Evolutionary conservation across 2,113 vertebrate species (phyloP), one percentile per base, ranked within the genome.

Genomic region (Brachyhypopomus gauderio): DNA sequence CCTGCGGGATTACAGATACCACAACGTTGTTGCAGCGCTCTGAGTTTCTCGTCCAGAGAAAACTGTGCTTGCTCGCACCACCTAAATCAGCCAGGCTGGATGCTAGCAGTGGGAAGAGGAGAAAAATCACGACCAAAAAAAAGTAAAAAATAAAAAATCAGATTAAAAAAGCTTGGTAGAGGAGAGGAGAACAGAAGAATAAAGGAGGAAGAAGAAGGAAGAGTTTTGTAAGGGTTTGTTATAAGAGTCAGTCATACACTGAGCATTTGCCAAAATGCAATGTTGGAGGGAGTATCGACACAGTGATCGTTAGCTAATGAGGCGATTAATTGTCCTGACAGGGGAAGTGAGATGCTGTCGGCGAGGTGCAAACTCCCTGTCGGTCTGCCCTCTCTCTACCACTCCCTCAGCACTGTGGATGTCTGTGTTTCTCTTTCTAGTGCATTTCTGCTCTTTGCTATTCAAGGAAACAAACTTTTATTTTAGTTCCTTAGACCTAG

Each of bases 1-100:
- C 91, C 92, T 93, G 92, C 91, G 92, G 92, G 90, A 93, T 93
- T 92, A 91, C 87, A 92, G 92, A 94, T 94, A 93, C 92, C 91
- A 90, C 90, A 52, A 91, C 91, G 92, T 91, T 91, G 89, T 90
- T 82, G 25, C 84, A 87, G 87, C 87, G 89, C 87, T 86, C 86
- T 89, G 92, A 92, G 92, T 90, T 91, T 89, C 90, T 90, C 91
- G 88, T 82, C 11, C 75, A 77, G 79, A 84, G 83, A 86, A 88
- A 84, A 22, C 41, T 20, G 17, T 6, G 41, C 58, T 45, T 34
- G 23, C 34, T 76, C 27, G 3, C 34, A 52, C 58, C 74, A 36
- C 4, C 56, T 88, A 87, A 89, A 91, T 90, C 88, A 90, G 85
- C 87, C 90, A 88, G 87, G 87, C 89, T 90, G 89, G 78, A 85